Percentiles rank a stretch among this genome's conserved stretches.
These are phyloP conservation scores for Ochropacha duplaris DNA, from an alignment of 2,888 invertebrate genomes.

Conservation along the genomic window DNA sequence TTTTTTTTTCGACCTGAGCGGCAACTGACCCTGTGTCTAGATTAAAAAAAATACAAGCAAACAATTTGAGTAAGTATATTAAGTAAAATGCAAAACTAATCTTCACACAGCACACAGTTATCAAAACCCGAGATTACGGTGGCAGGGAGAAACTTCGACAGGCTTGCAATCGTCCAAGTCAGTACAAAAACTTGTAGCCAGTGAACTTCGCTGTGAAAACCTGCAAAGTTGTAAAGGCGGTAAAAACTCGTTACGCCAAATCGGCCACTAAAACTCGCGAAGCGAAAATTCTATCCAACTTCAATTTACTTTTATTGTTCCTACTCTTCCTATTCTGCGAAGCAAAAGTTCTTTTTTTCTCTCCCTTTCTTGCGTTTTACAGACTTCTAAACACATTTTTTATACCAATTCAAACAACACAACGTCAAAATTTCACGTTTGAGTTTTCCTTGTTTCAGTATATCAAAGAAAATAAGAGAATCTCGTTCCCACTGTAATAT, in stretches of 20 bases:
- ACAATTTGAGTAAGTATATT: not conserved
- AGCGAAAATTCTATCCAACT: constrained; percentile 81
- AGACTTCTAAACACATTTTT: constrained; percentile 69
- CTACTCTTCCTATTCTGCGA: constrained; percentile 68
- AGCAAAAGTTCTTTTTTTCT: constrained; percentile 52
- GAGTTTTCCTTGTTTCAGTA: constrained; percentile 48
- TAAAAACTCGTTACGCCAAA: constrained; percentile 81
- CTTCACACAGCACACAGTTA: not conserved
- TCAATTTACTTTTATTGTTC: constrained; percentile 82
- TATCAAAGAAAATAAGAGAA: constrained; percentile 55
- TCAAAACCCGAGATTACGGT: constrained; percentile 19
- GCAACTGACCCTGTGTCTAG: too few species aligned
- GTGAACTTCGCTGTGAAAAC: constrained; percentile 59
- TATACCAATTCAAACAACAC: constrained; percentile 59
- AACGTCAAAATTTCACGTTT: constrained; percentile 61
- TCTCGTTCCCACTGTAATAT: constrained; percentile 40
- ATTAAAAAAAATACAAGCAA: not conserved
- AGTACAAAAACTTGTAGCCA: constrained; percentile 48
- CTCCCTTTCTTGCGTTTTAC: constrained; percentile 51
- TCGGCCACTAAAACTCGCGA: constrained; percentile 80
- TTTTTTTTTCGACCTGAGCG: too few species aligned
- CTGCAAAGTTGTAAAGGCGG: constrained; percentile 76
- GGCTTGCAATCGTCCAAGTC: constrained; percentile 42
- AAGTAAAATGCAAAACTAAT: not conserved
- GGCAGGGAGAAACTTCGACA: constrained; percentile 29